phyloP scores from a whole-genome alignment of 2,797 vertebrate species.

The Sebastiscus tertius region DNA sequence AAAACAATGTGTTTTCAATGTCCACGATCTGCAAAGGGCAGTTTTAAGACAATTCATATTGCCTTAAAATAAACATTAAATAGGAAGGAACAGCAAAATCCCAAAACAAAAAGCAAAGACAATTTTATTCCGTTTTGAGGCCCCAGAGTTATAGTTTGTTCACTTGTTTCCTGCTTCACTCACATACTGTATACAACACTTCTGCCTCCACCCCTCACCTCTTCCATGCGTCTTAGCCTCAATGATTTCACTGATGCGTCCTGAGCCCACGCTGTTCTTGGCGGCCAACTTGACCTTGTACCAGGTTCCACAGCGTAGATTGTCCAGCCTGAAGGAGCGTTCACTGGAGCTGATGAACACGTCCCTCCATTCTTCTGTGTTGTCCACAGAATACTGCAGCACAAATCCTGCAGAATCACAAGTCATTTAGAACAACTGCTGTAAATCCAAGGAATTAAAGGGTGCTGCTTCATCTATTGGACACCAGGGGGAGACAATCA shows the following conservation, averaged over 20 bases:
- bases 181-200: not conserved
- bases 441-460: not conserved
- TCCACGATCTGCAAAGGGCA: not conserved
- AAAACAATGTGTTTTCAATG: not conserved
- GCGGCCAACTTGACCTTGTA: slow-evolving; percentile 99
- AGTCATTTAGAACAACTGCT: not conserved
- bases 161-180: not conserved
- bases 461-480: slow-evolving; percentile 22
- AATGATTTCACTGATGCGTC: slow-evolving; percentile 98
- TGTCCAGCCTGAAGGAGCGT: slow-evolving; percentile 97
- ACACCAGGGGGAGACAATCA: slow-evolving; percentile 73
- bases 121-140: not conserved
- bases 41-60: not conserved
- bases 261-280: slow-evolving; percentile 98
- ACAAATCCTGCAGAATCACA: slow-evolving; percentile 89
- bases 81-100: not conserved
- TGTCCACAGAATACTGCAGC: slow-evolving; percentile 98
- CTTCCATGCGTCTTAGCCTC: slow-evolving; percentile 98
- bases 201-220: slow-evolving; percentile 78
- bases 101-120: not conserved
- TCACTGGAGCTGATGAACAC: slow-evolving; percentile 97
- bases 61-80: not conserved
- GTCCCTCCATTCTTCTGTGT: slow-evolving; percentile 98
- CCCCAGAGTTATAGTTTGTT: not conserved
- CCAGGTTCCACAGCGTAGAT: slow-evolving; percentile 98